Evolutionary conservation across 2,888 invertebrate genomes (phyloP), one percentile per base, ranked within the genome.

Genomic region (Apocheima hispidaria): DNA sequence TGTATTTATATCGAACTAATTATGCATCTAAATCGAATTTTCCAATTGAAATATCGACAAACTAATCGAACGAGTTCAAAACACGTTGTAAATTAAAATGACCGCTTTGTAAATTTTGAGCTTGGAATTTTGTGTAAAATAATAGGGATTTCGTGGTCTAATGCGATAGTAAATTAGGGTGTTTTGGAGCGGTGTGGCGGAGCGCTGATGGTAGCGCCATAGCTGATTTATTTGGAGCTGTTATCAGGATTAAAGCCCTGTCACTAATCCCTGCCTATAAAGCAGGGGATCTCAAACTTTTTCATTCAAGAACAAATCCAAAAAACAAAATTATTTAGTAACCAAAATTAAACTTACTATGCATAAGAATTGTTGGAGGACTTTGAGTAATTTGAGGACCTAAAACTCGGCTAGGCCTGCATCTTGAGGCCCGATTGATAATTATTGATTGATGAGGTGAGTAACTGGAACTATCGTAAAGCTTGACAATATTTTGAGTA

Each of bases 81-180:
- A 74, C 76, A 74, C 66, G 72, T 71, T 78, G 74, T 80, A 82
- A 83, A 85, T 86, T 83, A 81, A 83, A 84, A 82, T 78, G 70
- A 74, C 68, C 67, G 73, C 75, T 78, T 74, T 78, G 78, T 83
- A 81, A 81, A 84, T 83, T 83, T 81, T 77, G 77, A 81, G 79
- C 81, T 72, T 72, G 72, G 71, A 74, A 79, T 85, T 84, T 83
- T 76, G 83, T 80, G 74, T 81, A 83, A 84, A 86, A 84, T 81
- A 77, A 77, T 77, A 73, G 78, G 69, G 75, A 59, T 67, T 68
- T 75, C 77, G 77, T 71, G 68, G 73, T 74, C 81, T 88, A 88
- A 87, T 84, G 75, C 85, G 78, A 79, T 84, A 86, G 79, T 89
- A 88, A 88, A 89, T 89, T 87, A 87, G 87, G 83, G 87, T 86